These are phyloP conservation scores for Gadus macrocephalus DNA, from an alignment of 2,113 vertebrate species.

Conservation along the genomic window DNA sequence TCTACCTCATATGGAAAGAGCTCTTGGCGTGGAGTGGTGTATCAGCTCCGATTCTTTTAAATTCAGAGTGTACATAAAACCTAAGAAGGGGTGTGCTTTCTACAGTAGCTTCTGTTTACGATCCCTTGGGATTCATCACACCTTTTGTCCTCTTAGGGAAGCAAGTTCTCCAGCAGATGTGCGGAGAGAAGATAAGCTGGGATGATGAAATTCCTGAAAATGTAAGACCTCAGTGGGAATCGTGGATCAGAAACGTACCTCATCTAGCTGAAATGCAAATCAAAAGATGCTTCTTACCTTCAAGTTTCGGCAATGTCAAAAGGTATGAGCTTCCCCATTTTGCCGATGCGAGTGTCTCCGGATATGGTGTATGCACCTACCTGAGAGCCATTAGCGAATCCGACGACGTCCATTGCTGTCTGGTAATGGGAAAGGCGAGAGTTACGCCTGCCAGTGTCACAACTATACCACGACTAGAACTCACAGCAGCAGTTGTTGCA, in stretches of 20 bases:
- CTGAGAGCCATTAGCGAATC: background rate
- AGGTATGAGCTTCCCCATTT: slow-evolving; percentile 7
- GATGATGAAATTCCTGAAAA: slow-evolving; percentile 14
- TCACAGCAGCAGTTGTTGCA: background rate
- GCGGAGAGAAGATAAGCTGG: slow-evolving; percentile 22
- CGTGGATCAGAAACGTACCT: background rate
- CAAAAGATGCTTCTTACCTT: no score
- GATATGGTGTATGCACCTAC: background rate
- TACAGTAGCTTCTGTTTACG: background rate
- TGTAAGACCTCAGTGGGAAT: background rate
- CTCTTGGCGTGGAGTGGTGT: no score
- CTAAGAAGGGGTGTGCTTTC: no score
- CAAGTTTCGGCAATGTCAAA: background rate
- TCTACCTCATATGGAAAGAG: no score
- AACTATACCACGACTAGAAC: background rate
- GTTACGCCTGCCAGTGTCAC: background rate
- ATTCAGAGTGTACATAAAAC: no score
- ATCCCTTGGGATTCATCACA: slow-evolving; percentile 12
- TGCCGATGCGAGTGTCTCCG: slow-evolving; percentile 1
- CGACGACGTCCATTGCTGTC: background rate
- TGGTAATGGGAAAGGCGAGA: background rate
- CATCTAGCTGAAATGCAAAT: no score
- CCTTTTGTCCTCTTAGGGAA: slow-evolving; percentile 22
- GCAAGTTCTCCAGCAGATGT: slow-evolving; percentile 21
- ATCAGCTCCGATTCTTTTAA: no score